phyloP scores from a whole-genome alignment of 2,113 vertebrate genomes.

The Ictalurus punctatus region DNA sequence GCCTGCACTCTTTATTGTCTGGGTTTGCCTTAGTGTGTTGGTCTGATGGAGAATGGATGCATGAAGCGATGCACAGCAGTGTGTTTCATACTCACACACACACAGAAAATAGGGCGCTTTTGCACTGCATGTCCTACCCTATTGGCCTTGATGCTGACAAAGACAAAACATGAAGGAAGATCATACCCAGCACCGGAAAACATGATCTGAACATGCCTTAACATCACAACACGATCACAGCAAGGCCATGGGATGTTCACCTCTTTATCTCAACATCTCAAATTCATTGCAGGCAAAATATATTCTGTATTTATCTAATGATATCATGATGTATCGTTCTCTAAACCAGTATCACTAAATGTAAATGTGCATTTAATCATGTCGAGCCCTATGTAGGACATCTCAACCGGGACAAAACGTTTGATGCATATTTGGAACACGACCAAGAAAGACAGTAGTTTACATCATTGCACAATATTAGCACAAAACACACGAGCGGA shows the following conservation, averaged over 20 bases:
- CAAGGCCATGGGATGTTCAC: not conserved
- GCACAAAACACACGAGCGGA: not conserved
- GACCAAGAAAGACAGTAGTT: not conserved
- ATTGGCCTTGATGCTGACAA: conserved; percentile 31
- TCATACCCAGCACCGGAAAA: conserved; percentile 40
- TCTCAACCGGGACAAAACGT: conserved; percentile 6
- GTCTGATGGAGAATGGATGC: conserved; percentile 53
- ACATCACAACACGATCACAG: conserved; percentile 30
- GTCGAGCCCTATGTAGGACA: not conserved
- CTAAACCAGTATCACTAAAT: not conserved
- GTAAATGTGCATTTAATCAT: not conserved
- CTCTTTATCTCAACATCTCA: not conserved
- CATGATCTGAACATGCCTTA: conserved; percentile 2
- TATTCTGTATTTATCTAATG: not conserved
- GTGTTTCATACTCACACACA: conserved; percentile 27
- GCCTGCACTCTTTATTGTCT: conserved; percentile 62
- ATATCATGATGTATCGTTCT: not conserved
- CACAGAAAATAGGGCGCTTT: conserved; percentile 29
- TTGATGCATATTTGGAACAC: conserved; percentile 18
- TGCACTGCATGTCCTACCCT: not conserved
- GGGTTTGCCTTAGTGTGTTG: conserved; percentile 56
- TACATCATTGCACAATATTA: not conserved
- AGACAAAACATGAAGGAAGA: not conserved
- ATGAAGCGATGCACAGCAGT: conserved; percentile 56
- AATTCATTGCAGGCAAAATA: not conserved